Percentiles rank a stretch among this genome's conserved stretches.
Conservation (phyloP, 2,113 vertebrate species). For the Sialia sialis region DNA sequence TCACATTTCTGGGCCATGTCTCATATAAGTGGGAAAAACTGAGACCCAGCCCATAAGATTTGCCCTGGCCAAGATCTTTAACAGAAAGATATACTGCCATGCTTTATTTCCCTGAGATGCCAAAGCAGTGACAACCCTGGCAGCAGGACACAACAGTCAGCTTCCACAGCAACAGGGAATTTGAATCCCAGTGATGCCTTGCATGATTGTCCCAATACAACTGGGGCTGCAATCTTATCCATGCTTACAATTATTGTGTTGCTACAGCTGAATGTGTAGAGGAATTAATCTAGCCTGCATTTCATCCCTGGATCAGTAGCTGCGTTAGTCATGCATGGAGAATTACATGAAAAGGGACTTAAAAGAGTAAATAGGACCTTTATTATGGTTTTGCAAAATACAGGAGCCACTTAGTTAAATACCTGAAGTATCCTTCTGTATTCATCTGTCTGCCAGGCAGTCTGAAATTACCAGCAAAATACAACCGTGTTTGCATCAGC, state of each 20-base stretch:
- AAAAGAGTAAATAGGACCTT: neutral
- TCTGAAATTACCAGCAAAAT: conserved; percentile 76
- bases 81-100: neutral
- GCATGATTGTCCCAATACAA: neutral
- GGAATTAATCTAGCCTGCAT: neutral
- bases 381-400: neutral
- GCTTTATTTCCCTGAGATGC: neutral
- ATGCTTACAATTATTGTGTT: neutral
- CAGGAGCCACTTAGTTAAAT: conserved; percentile 57
- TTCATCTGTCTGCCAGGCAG: conserved; percentile 77
- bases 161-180: neutral
- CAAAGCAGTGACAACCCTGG: neutral
- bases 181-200: neutral
- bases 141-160: neutral
- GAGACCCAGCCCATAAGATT: neutral
- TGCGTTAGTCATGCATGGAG: conserved; percentile 26
- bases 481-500: neutral
- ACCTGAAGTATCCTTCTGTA: conserved; percentile 80
- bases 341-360: neutral
- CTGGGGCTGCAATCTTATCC: neutral
- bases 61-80: neutral
- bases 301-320: neutral
- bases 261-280: neutral
- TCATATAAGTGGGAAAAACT: neutral
- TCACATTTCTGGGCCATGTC: neutral